Evolutionary conservation across 1,140 invertebrate species (phyloP), one percentile per base, ranked within the genome.

Genomic region (Caenorhabditis latens): DNA sequence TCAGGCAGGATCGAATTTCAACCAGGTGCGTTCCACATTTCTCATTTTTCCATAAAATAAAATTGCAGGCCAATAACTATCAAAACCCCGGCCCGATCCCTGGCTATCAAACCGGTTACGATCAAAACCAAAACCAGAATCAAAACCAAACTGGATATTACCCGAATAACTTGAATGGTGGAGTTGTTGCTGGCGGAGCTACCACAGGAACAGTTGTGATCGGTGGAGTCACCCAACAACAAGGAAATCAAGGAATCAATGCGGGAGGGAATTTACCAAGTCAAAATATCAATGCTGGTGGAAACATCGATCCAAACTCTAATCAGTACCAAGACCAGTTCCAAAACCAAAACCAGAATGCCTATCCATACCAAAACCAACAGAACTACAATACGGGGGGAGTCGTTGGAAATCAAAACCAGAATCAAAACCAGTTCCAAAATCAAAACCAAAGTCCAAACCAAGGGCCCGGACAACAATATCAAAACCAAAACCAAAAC

Each of bases 11-110:
- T 79, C 71, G 40, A 79, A 79, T 79, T 79, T 79, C 71, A 79
- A 79, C 71, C 71, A 79, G 71, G 71, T 79, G 71, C 46, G 71
- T 50, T 79, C 71, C 46, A 79, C 46, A 79, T 79, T 79, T 21
- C n/a, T 9, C 13, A 19, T 13, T 24, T 4, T 43, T 19, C 61
- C 46, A 79, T 79, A 79, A 79, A 75, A 79, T 19, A 5, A 40
- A 50, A 50, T 79, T 79, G 46, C 71, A 79, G 71, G 71, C 71
- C 3, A 48, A n/a, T 42, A 79, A 79, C 71, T 79, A 79, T 24
- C 71, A 79, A 50, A 79, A 79, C 53, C 71, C 71, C 7, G 71
- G 71, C 21, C 71, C 71, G 13, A 79, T 79, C 14, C 71, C 71
- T n/a, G 46, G 71, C 14, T 79, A 79, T 24, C 71, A 79, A 50